Evolutionary conservation across 1,140 invertebrate species (phyloP), one percentile per base, ranked within the genome.

Genomic region (Cydia fagiglandana): DNA sequence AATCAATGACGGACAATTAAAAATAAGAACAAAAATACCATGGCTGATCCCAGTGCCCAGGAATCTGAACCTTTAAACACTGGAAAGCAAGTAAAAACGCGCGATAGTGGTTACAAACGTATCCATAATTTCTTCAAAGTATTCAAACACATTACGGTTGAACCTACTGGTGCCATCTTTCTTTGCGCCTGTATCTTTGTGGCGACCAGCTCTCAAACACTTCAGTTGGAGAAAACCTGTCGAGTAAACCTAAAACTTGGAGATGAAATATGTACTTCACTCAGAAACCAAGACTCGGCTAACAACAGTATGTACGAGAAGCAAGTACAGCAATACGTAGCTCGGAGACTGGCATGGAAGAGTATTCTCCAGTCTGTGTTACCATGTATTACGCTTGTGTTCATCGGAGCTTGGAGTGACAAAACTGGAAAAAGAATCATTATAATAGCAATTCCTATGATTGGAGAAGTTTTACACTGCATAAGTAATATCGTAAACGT

Each of bases 311-410:
- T 81, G 45, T 90, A 90, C 74, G 91, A 92, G 79, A 85, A 77
- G 64, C 83, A 88, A 12, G 82, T 86, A 0, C 91, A 92, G 53
- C 81, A 82, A 20, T 56, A 91, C 9, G 78, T 91, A 2, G 80
- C 90, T 0, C 76, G 74, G 66, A 86, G 84, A 7, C 64, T 90
- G 76, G 68, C 83, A 0, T 87, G 82, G 83, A 91, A 80, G 68
- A 91, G 86, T 2, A 85, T 86, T 28, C 78, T 93, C 10, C 82
- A 86, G 56, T 88, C 88, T 50, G 90, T 86, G 12, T 41, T 88
- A 80, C 93, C 80, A 77, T 95, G 95, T 94, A 9, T 95, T 92
- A 85, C 94, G 93, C 64, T 95, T 93, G 84, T 96, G 91, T 73
- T 90, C 94, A 64, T 95, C 94, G 88, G 96, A 91, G 73, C 94